Conservation (phyloP, 35 echinoderm and acorn worm genomes). For the Anneissia japonica region DNA sequence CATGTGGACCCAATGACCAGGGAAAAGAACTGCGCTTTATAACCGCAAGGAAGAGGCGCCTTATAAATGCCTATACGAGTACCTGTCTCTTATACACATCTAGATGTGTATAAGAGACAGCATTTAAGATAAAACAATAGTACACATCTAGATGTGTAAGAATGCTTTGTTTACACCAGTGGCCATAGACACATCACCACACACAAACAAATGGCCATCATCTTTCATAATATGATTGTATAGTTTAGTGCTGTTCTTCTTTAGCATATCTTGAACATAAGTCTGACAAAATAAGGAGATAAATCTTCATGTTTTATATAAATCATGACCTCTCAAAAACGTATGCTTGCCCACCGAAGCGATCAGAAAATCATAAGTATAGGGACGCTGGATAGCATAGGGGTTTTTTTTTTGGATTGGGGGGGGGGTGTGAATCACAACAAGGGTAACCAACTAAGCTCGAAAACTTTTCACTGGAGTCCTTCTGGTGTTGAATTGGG, state of each 20-base stretch:
- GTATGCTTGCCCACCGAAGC: too few species aligned
- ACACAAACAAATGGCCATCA: conserved; percentile 59
- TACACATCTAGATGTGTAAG: conserved; percentile 27
- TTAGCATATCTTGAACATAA: conserved; percentile 60
- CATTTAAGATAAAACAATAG: conserved; percentile 36
- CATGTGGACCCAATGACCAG: not conserved
- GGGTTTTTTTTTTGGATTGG: too few species aligned
- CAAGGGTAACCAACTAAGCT: too few species aligned
- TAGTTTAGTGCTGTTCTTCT: conserved; percentile 17
- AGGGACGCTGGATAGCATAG: too few species aligned
- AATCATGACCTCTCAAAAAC: too few species aligned
- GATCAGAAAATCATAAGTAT: too few species aligned
- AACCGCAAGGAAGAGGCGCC: not conserved
- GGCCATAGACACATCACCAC: conserved; percentile 72
- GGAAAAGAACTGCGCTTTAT: not conserved
- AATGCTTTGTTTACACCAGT: conserved; percentile 39
- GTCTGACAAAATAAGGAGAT: not conserved
- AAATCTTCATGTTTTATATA: too few species aligned
- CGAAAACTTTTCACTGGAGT: too few species aligned
- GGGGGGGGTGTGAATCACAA: too few species aligned
- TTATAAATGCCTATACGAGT: not conserved
- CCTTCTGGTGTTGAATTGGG: too few species aligned
- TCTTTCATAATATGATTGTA: conserved; percentile 33
- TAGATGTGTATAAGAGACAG: conserved; percentile 29
- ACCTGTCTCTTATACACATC: conserved; percentile 27